Base-by-base conservation (phyloP, 2,888 invertebrate genomes). In the Oxyteleia sp. region DNA sequence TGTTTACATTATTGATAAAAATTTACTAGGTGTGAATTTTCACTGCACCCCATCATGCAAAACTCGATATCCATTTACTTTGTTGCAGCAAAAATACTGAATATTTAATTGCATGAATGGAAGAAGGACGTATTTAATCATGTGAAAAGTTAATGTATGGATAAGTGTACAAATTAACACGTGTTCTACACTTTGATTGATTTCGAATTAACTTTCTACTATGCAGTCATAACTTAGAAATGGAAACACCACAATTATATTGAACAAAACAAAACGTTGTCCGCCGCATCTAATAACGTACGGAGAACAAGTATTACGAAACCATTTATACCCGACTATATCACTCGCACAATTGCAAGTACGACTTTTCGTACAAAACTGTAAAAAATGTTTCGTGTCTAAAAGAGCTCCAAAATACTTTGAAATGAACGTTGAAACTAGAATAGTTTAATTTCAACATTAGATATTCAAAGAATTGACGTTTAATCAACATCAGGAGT, bases 101-200 rank as follows among this genome's bases (percentile, higher is more conserved):
- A 72, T 61, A 72, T 72, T 51, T 74, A 74, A 74, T 74, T 63
- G 38, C 41, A 45, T 10, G 43, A 18, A 26, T 26, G 10, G 26
- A 15, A 23, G n/a, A 18, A 61, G 41, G 45, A 51, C 23, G 61
- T 72, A 61, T 61, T 61, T 59, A 57, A 69, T 69, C 53, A 69
- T 45, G 47, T n/a, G 32, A 63, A 23, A 20, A 63, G 53, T 74
- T 74, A 55, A 74, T 49, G 32, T 29, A 53, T 59, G 74, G 35
- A 64, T 59, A 74, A 74, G 43, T 55, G 55, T 35, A 11, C 16
- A 71, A 49, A 49, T 71, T 71, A 71, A 71, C 71, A 49, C 71
- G 57, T 45, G 69, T 35, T 47, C 35, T 20, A 43, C 23, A 35
- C 16, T 71, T 71, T 71, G 71, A 71, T 71, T 71, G 71, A 71